These are phyloP conservation scores for Pogoniulus pusillus DNA, from an alignment of 2,797 vertebrate genomes.

Conservation along the genomic window DNA sequence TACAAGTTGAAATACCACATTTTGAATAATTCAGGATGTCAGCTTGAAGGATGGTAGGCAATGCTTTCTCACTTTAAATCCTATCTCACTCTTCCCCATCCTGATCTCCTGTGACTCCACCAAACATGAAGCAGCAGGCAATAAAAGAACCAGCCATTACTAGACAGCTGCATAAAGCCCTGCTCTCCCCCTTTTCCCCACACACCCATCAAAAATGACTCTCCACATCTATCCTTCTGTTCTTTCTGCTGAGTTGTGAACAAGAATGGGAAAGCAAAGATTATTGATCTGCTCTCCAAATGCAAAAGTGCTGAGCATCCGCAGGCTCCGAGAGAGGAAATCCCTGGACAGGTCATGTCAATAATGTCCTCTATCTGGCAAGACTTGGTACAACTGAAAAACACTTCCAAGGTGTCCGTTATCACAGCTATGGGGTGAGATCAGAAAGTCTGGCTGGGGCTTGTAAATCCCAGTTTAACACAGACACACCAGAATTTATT, in stretches of 20 bases:
- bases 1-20: not conserved
- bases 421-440: not conserved
- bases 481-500: not conserved
- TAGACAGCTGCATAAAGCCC: not conserved
- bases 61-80: constrained; percentile 14
- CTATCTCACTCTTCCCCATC: not conserved
- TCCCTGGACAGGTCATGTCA: not conserved
- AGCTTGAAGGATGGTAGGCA: not conserved
- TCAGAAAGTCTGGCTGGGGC: not conserved
- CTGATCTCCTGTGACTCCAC: not conserved
- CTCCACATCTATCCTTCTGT: not conserved
- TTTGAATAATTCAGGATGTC: constrained; percentile 11
- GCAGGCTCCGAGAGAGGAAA: not conserved
- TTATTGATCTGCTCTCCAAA: not conserved
- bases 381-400: not conserved
- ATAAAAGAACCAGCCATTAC: not conserved
- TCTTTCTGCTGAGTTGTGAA: not conserved
- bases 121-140: constrained; percentile 3
- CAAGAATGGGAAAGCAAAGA: not conserved
- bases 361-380: not conserved
- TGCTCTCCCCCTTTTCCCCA: not conserved
- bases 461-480: constrained; percentile 3
- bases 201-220: not conserved
- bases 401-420: not conserved
- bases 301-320: not conserved